Evolutionary conservation across 2,113 vertebrate genomes (phyloP), one percentile per base, ranked within the genome.

Genomic region (Ia io): DNA sequence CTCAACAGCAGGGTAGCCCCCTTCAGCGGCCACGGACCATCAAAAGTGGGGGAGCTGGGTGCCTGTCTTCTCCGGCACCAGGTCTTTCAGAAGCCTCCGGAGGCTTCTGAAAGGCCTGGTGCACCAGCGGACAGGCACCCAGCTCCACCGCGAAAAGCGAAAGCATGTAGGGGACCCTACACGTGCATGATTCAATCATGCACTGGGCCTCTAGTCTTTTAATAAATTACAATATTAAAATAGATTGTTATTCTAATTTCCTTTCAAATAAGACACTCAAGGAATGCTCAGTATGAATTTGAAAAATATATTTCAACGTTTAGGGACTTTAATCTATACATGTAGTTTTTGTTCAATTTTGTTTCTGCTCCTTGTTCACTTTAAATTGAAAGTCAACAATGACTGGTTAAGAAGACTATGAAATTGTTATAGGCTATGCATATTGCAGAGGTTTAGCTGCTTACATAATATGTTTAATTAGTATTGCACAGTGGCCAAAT

Each of bases 401-500:
- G 63, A 93, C 8, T 71, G 30, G 28, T 30, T 49, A 78, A 96
- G 83, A 91, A 96, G 56, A 18, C 0, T 0, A 59, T n/a, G 65
- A 82, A 97, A 76, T 9, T 32, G 22, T 37, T 82, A 20, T 70
- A 94, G 61, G 13, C 89, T 83, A 40, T 90, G 79, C 90, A 74
- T 94, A 86, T 73, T 91, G 84, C 16, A 67, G 69, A 74, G 25
- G 0, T 0, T 67, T 69, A 79, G 40, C 28, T 92, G 56, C 1
- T 91, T 94, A 91, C 42, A 85, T 97, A 89, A 88, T 96, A 74
- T 88, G 93, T 94, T 93, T 97, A 95, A 97, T 97, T 96, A 96
- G 69, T 61, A 96, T 77, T 47, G 14, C 96, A 79, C 44, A 93
- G 25, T 63, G 92, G 88, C 63, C 95, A 95, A 90, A 94, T 74